Conservation (phyloP, 2,888 invertebrate species). For the Slavum lentiscoides region DNA sequence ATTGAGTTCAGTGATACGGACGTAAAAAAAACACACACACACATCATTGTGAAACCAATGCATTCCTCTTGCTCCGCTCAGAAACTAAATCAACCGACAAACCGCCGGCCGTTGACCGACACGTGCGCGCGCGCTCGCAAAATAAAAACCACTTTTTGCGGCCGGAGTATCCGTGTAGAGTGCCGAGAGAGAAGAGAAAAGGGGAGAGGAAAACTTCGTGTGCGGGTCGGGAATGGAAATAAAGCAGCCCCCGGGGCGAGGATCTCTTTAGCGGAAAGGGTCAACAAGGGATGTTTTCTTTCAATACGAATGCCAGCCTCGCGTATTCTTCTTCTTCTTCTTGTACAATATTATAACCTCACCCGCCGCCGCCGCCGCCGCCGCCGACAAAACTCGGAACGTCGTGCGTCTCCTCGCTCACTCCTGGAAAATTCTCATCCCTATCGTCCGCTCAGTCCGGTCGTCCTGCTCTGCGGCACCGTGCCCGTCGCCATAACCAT, state of each 20-base stretch:
- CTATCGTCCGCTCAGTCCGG: background rate
- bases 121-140: no score
- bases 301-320: constrained; percentile 30
- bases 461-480: background rate
- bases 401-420: background rate
- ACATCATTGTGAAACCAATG: no score
- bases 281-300: constrained; percentile 53
- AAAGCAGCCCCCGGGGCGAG: constrained; percentile 45
- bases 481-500: background rate
- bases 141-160: background rate
- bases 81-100: constrained; percentile 17
- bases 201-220: background rate
- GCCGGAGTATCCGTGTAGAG: background rate
- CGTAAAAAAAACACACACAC: no score
- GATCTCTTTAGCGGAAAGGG: constrained; percentile 51
- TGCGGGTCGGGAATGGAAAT: background rate
- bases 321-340: no score
- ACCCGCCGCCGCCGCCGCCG: no score
- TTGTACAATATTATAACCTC: no score
- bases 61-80: no score
- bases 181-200: background rate
- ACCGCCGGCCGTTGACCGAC: background rate
- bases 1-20: no score
- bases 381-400: background rate
- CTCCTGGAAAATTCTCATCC: background rate